Base-by-base conservation (phyloP, 2,888 invertebrate species). In the Meliscaeva auricollis region DNA sequence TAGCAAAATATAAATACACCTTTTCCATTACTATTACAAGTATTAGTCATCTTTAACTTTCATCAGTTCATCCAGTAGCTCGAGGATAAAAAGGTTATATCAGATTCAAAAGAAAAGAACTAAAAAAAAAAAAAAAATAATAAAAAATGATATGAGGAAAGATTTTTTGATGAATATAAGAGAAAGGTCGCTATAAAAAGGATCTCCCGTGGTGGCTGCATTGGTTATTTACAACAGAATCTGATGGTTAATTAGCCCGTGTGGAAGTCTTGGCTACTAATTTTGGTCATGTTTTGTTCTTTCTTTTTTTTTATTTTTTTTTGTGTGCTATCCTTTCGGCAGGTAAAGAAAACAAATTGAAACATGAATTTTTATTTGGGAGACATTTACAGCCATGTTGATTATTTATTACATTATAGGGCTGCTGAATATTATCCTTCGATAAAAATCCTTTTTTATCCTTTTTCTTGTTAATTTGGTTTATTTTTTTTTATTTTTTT, bases 221-320 rank as follows among this genome's bases (percentile, higher is more conserved):
- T 85, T 64, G 68, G 76, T 76, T 81, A 81, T 73, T 85, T 85
- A 85, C 85, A 85, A 69, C 73, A 68, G 62, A 73, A 81, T 77
- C 52, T 77, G 73, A 64, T 73, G 58, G 62, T 85, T 85, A 85
- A 85, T 85, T 85, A 85, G 69, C 85, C 38, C 56, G 56, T 48
- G 72, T 48, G 72, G 66, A 26, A 56, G 72, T 72, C 52, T 56
- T 22, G 48, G 79, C 64, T 70, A 76, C 80, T 80, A 84, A 84
- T 84, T 84, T 84, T 11, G 64, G 41, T 58, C 66, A 52, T 66
- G 64, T 58, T 62, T 38, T 60, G 30, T 79, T 70, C 44, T 58
- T 56, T 44, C 30, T 52, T 44, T 35, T 30, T 9, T 52, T 7
- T 9, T 70, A n/a, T 64, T 46, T 80, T 44, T 17, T 74, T 69